Evolutionary conservation across 2,888 invertebrate species (phyloP).

Genomic region (Dryobotodes eremita): DNA sequence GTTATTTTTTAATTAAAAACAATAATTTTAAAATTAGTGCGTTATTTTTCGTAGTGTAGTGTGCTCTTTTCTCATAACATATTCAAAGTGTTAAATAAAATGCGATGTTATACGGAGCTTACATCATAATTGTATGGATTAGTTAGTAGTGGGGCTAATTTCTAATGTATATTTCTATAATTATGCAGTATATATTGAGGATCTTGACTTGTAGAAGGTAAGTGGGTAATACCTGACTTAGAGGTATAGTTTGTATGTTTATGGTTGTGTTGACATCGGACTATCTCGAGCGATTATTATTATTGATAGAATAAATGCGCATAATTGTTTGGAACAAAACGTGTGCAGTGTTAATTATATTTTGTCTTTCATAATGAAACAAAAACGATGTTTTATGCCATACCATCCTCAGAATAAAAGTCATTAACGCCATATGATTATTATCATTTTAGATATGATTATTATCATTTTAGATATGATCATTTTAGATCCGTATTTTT

Average conservation of each 20-base stretch:
- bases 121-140: constrained; percentile 30
- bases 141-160: constrained; percentile 58
- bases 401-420: not conserved
- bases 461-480: too few species aligned
- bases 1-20: constrained; percentile 21
- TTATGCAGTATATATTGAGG: constrained; percentile 56
- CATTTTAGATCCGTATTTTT: not conserved
- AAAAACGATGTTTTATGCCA: not conserved
- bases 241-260: constrained; percentile 33
- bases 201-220: constrained; percentile 64
- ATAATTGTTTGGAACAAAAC: constrained; percentile 9
- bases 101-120: constrained; percentile 33
- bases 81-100: constrained; percentile 37
- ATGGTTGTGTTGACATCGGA: constrained; percentile 34
- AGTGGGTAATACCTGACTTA: constrained; percentile 46
- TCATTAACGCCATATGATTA: not conserved
- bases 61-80: constrained; percentile 44
- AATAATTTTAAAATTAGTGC: constrained; percentile 22
- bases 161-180: constrained; percentile 54
- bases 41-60: constrained; percentile 33
- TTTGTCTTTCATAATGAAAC: not conserved
- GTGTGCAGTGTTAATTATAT: not conserved
- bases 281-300: constrained; percentile 20
- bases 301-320: constrained; percentile 25
- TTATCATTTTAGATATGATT: too few species aligned